Conservation (phyloP, 2,113 vertebrate species). For the Xiphophorus couchianus region DNA sequence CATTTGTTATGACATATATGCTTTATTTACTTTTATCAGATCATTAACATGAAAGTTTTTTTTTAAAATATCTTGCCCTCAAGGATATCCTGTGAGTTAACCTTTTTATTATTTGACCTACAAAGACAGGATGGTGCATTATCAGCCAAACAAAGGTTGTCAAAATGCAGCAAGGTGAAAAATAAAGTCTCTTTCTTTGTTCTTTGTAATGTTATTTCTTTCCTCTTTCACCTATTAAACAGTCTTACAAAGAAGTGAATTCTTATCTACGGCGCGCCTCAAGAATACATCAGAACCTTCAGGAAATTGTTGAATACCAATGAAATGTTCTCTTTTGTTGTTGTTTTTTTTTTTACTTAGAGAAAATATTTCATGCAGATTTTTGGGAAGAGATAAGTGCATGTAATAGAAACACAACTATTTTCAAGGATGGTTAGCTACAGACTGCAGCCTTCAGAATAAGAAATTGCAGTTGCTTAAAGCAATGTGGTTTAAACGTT, state of each 20-base stretch:
- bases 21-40: slow-evolving; percentile 12
- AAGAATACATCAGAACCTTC: slow-evolving; percentile 55
- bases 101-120: slow-evolving; percentile 57
- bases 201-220: slow-evolving; percentile 70
- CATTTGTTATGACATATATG: too few relatives aligned
- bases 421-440: slow-evolving; percentile 45
- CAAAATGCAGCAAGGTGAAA: slow-evolving; percentile 24
- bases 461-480: slow-evolving; percentile 21
- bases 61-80: slow-evolving; percentile 6
- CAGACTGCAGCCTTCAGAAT: slow-evolving; percentile 27
- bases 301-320: slow-evolving; percentile 67
- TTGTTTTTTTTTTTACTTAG: slow-evolving; percentile 13
- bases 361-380: slow-evolving; percentile 56
- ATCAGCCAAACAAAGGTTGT: slow-evolving; percentile 39
- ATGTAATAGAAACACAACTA: slow-evolving; percentile 49
- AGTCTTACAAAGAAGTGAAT: slow-evolving; percentile 47
- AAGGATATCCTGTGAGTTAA: slow-evolving; percentile 7
- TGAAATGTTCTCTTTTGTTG: slow-evolving; percentile 14
- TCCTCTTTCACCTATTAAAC: slow-evolving; percentile 55
- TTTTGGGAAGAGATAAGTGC: slow-evolving; percentile 50
- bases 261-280: slow-evolving; percentile 57
- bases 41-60: slow-evolving; percentile 18
- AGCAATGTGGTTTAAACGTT: slow-evolving; percentile 28
- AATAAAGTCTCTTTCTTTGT: slow-evolving; percentile 58
- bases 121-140: slow-evolving; percentile 18